Conservation (phyloP, 1,140 invertebrate species). For the Drosophila ercepeae region DNA sequence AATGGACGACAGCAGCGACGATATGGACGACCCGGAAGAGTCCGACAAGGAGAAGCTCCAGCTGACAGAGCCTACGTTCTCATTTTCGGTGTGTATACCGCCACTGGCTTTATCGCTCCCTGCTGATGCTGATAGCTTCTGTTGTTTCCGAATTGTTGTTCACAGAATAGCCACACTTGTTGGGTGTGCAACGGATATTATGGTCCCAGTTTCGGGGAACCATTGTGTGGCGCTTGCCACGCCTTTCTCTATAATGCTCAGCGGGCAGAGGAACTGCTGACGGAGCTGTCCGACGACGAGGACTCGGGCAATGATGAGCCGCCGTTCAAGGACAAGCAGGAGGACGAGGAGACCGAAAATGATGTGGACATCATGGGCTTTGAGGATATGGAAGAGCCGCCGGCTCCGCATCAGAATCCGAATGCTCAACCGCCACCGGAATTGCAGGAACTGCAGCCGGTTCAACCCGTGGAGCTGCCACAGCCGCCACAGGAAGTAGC, state of each 20-base stretch:
- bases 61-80: conserved; percentile 62
- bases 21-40: conserved; percentile 56
- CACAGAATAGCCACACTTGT: conserved; percentile 85
- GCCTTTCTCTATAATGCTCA: conserved; percentile 93
- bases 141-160: background rate
- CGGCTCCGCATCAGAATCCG: conserved; percentile 16
- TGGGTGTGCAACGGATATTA: conserved; percentile 96
- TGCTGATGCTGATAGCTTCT: conserved; percentile 1
- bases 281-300: conserved; percentile 93
- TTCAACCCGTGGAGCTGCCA: conserved; percentile 3
- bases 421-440: conserved; percentile 23
- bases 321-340: conserved; percentile 84
- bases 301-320: conserved; percentile 98
- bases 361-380: conserved; percentile 77
- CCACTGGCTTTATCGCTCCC: background rate
- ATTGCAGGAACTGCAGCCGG: conserved; percentile 5
- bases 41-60: conserved; percentile 51
- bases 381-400: conserved; percentile 68
- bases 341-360: conserved; percentile 84
- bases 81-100: conserved; percentile 73
- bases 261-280: conserved; percentile 71
- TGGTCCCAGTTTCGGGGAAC: conserved; percentile 95
- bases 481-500: conserved; percentile 12
- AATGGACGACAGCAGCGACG: conserved; percentile 61
- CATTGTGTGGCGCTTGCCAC: conserved; percentile 96